Evolutionary conservation across 2,888 invertebrate species (phyloP).

Genomic region (Timandra comae): DNA sequence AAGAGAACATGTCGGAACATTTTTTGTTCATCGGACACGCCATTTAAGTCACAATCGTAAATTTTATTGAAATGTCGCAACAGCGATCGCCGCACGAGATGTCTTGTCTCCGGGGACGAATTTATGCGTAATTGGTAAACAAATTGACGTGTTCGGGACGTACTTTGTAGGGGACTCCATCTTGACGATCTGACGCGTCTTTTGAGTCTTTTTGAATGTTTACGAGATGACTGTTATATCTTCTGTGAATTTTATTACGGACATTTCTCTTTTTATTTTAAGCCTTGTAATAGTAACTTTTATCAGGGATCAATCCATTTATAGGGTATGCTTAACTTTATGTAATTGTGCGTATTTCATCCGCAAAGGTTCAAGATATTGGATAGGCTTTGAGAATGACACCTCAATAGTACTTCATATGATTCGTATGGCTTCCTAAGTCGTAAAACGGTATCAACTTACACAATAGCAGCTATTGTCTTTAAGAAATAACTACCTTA

Average conservation of each 20-base stretch:
- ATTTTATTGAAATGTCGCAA: slow-evolving; percentile 76
- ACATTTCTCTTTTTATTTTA: slow-evolving; percentile 25
- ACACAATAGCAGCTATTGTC: slow-evolving; percentile 68
- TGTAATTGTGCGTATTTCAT: slow-evolving; percentile 10
- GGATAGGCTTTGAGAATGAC: slow-evolving; percentile 59
- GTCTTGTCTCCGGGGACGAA: slow-evolving; percentile 72
- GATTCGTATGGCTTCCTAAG: slow-evolving; percentile 68
- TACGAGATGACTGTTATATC: slow-evolving; percentile 38
- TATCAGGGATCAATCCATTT: slow-evolving; percentile 16
- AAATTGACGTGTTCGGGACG: slow-evolving; percentile 70
- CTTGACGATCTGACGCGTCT: slow-evolving; percentile 66
- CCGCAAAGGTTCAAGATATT: slow-evolving; percentile 41
- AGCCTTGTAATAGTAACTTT: slow-evolving; percentile 9
- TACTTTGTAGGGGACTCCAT: slow-evolving; percentile 56
- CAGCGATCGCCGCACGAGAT: slow-evolving; percentile 73
- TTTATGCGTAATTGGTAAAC: slow-evolving; percentile 76
- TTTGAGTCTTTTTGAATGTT: slow-evolving; percentile 49
- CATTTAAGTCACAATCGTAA: slow-evolving; percentile 76
- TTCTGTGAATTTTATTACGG: slow-evolving; percentile 36
- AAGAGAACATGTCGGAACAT: slow-evolving; percentile 61
- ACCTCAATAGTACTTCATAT: slow-evolving; percentile 57
- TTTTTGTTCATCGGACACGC: slow-evolving; percentile 70
- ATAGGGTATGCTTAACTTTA: slow-evolving; percentile 12
- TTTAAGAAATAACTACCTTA: slow-evolving; percentile 45
- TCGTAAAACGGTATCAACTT: slow-evolving; percentile 69